A percentile compares a stretch with the other conserved stretches of the same genome.
phyloP scores from a whole-genome alignment of 2,113 vertebrate species.

The Ploceus nigricollis region DNA sequence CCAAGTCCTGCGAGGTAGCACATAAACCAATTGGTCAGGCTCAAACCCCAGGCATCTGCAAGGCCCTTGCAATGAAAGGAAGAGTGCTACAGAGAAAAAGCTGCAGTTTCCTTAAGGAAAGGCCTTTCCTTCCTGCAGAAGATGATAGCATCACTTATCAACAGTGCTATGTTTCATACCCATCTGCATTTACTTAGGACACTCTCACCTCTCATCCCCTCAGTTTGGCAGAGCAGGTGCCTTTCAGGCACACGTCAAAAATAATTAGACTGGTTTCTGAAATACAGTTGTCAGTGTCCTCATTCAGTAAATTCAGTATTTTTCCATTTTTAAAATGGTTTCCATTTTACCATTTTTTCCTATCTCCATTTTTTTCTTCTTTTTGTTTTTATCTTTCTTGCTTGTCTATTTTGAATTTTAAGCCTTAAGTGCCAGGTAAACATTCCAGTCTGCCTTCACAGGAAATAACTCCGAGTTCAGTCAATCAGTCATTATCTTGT shows the following conservation, averaged over 20 bases:
- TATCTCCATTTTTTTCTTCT: not conserved
- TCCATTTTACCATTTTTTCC: constrained; percentile 42
- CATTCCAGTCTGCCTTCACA: constrained; percentile 55
- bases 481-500: constrained; percentile 45
- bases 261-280: constrained; percentile 38
- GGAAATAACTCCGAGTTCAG: constrained; percentile 30
- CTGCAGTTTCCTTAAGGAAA: constrained; percentile 69
- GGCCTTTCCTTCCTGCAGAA: constrained; percentile 62
- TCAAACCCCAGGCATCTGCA: constrained; percentile 21
- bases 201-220: constrained; percentile 35
- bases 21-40: constrained; percentile 56
- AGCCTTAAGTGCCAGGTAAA: constrained; percentile 61
- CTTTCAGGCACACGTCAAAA: not conserved
- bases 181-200: not conserved
- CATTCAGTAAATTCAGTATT: constrained; percentile 27
- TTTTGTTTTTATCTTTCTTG: constrained; percentile 38
- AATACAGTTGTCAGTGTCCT: not conserved
- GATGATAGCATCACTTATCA: constrained; percentile 29
- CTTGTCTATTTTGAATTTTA: constrained; percentile 58
- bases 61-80: constrained; percentile 45
- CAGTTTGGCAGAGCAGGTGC: constrained; percentile 64
- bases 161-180: constrained; percentile 56
- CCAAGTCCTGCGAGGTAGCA: constrained; percentile 59
- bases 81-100: constrained; percentile 60
- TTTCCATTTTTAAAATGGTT: constrained; percentile 45